Percentiles rank a stretch among this genome's conserved stretches.
Evolutionary conservation across 2,888 invertebrate genomes (phyloP).

Genomic region (Eucera pruinosa): DNA sequence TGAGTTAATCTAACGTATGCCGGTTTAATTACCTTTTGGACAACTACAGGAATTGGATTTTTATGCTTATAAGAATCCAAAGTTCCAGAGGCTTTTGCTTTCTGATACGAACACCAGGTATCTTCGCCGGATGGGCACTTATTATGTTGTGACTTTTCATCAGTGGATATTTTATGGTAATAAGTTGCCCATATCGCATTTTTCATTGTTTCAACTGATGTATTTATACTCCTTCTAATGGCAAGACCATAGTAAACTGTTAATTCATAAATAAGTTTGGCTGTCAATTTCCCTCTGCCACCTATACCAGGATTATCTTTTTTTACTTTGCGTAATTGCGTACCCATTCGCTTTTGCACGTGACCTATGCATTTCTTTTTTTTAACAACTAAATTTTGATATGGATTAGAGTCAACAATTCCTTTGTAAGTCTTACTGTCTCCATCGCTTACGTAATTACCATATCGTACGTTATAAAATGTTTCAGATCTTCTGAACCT

Average conservation of each 20-base stretch:
- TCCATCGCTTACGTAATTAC: constrained; percentile 51
- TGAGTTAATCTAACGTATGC: constrained; percentile 53
- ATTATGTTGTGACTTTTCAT: constrained; percentile 57
- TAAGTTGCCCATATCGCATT: constrained; percentile 57
- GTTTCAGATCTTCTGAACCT: constrained; percentile 61
- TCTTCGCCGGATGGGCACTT: constrained; percentile 39
- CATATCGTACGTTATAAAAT: constrained; percentile 45
- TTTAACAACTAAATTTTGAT: constrained; percentile 43
- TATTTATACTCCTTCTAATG: constrained; percentile 47
- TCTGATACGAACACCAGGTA: constrained; percentile 59
- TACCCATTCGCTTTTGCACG: no score
- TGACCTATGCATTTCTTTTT: no score
- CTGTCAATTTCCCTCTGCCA: constrained; percentile 44
- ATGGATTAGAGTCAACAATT: constrained; percentile 26
- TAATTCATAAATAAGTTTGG: constrained; percentile 52
- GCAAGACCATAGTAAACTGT: constrained; percentile 58
- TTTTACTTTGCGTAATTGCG: constrained; percentile 33
- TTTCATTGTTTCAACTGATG: constrained; percentile 46
- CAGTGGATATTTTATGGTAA: constrained; percentile 53
- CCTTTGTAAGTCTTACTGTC: background rate
- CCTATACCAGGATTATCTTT: constrained; percentile 3
- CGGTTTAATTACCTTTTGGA: constrained; percentile 60
- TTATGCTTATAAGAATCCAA: constrained; percentile 36
- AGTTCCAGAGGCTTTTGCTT: constrained; percentile 36
- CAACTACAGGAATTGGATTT: constrained; percentile 20